phyloP scores from a whole-genome alignment of 2,888 invertebrate genomes.

The Philaethria dido region DNA sequence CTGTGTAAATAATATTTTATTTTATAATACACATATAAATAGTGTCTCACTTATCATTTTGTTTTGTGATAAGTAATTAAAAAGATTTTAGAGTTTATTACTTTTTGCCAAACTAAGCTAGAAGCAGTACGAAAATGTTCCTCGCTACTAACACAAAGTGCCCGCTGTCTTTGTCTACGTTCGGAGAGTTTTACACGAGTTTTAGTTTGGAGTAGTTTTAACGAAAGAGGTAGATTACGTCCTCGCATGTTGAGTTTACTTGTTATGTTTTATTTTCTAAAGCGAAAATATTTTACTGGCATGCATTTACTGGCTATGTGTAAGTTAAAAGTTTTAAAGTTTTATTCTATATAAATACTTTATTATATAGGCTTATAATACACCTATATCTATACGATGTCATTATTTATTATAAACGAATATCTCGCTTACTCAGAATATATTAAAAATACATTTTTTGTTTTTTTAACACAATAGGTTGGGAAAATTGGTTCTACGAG shows the following conservation, averaged over 20 bases:
- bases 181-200: slow-evolving; percentile 30
- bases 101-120: slow-evolving; percentile 26
- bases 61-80: neutral
- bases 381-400: neutral
- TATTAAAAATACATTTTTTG: neutral
- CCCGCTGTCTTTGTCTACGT: slow-evolving; percentile 31
- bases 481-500: neutral
- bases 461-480: neutral
- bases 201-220: slow-evolving; percentile 29
- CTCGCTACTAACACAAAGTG: slow-evolving; percentile 23
- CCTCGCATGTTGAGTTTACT: slow-evolving; percentile 27
- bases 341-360: neutral
- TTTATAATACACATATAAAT: neutral
- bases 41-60: neutral
- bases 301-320: slow-evolving; percentile 14
- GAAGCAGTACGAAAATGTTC: slow-evolving; percentile 17
- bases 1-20: neutral
- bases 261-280: slow-evolving; percentile 30
- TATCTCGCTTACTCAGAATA: neutral
- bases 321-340: neutral
- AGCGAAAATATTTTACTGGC: slow-evolving; percentile 19
- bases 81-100: slow-evolving; percentile 25
- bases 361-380: neutral
- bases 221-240: slow-evolving; percentile 31
- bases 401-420: neutral